These are phyloP conservation scores for Ips typographus DNA, from an alignment of 1,140 invertebrate species.

Conservation along the genomic window DNA sequence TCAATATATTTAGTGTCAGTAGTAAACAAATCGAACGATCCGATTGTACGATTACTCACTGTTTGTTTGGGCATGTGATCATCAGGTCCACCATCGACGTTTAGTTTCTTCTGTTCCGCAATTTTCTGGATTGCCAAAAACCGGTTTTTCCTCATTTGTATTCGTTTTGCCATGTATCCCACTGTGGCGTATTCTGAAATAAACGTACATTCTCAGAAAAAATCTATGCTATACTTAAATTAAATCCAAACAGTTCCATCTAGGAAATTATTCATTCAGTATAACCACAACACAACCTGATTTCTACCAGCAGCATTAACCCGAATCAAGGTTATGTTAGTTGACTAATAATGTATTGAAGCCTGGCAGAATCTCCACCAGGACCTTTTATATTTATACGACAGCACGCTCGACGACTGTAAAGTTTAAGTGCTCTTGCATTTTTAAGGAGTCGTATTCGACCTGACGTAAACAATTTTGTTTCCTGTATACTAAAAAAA, in stretches of 20 bases:
- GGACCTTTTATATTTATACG: constrained; percentile 12
- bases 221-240: too few species aligned
- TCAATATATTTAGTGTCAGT: too few species aligned
- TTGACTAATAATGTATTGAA: background rate
- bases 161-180: constrained; percentile 93
- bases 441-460: constrained; percentile 22
- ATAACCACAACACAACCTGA: too few species aligned
- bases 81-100: constrained; percentile 68
- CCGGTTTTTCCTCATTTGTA: constrained; percentile 91
- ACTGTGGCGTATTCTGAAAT: constrained; percentile 88
- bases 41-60: constrained; percentile 61
- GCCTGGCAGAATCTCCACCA: too few species aligned
- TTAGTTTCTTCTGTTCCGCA: constrained; percentile 83
- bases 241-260: background rate
- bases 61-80: constrained; percentile 76
- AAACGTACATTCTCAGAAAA: background rate
- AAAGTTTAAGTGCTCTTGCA: constrained; percentile 32
- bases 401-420: constrained; percentile 16
- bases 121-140: constrained; percentile 86
- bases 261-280: background rate
- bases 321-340: background rate
- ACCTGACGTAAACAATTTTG: too few species aligned
- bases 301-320: background rate
- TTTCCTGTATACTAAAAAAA: too few species aligned
- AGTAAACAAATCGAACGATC: constrained; percentile 30